Conservation (phyloP, 2,888 invertebrate genomes). For the Heteromyza rotundicornis region DNA sequence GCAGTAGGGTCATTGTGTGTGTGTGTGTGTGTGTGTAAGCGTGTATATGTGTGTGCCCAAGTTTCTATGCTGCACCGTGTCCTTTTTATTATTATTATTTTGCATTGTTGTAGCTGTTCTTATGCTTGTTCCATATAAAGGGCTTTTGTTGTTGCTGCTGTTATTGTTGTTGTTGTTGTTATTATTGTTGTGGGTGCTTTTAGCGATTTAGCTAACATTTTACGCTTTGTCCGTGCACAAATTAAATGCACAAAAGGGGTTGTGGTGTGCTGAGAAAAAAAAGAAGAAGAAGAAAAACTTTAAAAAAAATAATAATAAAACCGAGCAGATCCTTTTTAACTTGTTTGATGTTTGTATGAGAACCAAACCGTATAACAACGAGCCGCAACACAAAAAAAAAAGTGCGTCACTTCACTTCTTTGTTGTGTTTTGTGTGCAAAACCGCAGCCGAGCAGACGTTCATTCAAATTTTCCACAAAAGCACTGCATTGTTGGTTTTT, state of each 20-base stretch:
- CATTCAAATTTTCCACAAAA: conserved; percentile 1
- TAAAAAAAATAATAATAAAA: not conserved
- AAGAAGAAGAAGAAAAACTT: not conserved
- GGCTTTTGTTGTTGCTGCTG: not conserved
- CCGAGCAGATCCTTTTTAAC: not conserved
- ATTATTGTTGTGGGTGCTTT: conserved; percentile 26
- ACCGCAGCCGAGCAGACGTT: conserved; percentile 2
- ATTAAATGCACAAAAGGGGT: conserved; percentile 54
- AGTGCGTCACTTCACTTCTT: conserved; percentile 1
- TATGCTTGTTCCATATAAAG: too few relatives aligned
- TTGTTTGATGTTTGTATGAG: not conserved
- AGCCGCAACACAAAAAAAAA: too few relatives aligned
- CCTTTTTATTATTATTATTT: too few relatives aligned
- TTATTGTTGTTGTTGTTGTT: conserved; percentile 1
- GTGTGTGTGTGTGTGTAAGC: not conserved
- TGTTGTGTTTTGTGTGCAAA: conserved; percentile 1
- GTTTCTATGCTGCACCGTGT: not conserved
- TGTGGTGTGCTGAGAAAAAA: not conserved
- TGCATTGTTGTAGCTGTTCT: too few relatives aligned
- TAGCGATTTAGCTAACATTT: conserved; percentile 32
- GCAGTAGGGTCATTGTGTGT: conserved; percentile 8
- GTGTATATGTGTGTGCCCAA: not conserved
- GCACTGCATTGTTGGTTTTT: conserved; percentile 12
- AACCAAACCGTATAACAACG: not conserved
- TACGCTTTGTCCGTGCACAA: conserved; percentile 49